These are phyloP conservation scores for Copidosoma aretas DNA, from an alignment of 2,888 invertebrate species.

Conservation along the genomic window DNA sequence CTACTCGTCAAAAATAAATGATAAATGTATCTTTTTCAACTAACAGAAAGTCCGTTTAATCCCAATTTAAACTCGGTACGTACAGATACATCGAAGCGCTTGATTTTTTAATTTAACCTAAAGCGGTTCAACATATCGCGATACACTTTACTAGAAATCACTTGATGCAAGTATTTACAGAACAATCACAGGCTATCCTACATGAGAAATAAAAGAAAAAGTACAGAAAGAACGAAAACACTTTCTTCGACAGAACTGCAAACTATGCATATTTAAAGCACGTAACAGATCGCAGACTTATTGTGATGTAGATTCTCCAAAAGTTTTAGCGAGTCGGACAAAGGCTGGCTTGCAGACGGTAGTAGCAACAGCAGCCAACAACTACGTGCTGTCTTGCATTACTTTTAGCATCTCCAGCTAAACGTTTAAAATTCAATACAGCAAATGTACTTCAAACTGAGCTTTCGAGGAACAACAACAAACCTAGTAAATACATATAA, in stretches of 20 bases:
- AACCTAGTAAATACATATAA: too few species aligned
- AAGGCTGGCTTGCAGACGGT: neutral
- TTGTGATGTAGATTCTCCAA: neutral
- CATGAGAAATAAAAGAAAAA: too few species aligned
- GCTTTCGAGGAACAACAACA: too few species aligned
- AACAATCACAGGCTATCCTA: too few species aligned
- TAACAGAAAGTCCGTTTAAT: neutral
- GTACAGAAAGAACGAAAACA: neutral
- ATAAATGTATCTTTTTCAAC: slow-evolving; percentile 22
- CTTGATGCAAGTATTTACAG: too few species aligned
- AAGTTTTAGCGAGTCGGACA: neutral
- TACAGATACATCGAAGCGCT: too few species aligned
- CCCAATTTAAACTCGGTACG: too few species aligned
- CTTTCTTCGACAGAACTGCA: neutral
- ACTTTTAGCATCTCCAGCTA: neutral
- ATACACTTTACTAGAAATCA: too few species aligned
- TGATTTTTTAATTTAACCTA: too few species aligned
- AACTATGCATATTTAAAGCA: neutral
- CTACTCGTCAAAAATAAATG: too few species aligned
- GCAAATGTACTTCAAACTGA: neutral
- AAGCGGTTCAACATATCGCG: too few species aligned
- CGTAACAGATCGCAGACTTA: neutral
- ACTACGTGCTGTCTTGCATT: neutral
- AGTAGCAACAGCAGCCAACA: neutral
- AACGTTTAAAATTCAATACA: neutral